Conservation (phyloP, 1,140 invertebrate genomes). For the Trichomalopsis sarcophagae region DNA sequence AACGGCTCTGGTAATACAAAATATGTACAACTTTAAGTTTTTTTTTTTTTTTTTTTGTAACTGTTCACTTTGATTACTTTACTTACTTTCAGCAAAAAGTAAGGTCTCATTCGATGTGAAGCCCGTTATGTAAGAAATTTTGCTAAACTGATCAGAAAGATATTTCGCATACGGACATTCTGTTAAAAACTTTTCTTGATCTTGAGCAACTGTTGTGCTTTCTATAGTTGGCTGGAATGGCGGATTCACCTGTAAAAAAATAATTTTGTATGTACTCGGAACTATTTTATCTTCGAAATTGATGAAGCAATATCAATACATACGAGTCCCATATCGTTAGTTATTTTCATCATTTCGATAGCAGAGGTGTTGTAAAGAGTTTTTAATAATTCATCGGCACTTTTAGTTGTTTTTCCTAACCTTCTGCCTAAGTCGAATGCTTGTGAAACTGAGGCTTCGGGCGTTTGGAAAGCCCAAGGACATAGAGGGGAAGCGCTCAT, state of each 20-base stretch:
- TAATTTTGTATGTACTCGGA: neutral
- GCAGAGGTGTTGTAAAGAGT: constrained; percentile 39
- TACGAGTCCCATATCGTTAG: constrained; percentile 6
- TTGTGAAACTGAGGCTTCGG: constrained; percentile 72
- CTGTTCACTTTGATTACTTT: neutral
- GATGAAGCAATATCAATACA: neutral
- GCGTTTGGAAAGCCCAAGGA: constrained; percentile 78
- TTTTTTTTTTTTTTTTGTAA: too few species aligned
- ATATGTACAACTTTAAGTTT: too few species aligned
- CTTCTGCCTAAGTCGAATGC: constrained; percentile 70
- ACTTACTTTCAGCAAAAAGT: constrained; percentile 73
- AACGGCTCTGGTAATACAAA: too few species aligned
- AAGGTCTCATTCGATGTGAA: constrained; percentile 77
- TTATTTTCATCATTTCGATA: constrained; percentile 28
- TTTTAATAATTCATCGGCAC: constrained; percentile 37
- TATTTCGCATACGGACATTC: constrained; percentile 74
- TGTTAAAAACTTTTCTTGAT: constrained; percentile 76
- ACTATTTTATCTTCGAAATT: neutral
- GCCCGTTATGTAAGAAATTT: constrained; percentile 76
- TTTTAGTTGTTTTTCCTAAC: constrained; percentile 58
- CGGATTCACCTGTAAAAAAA: constrained; percentile 74
- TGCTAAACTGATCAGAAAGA: constrained; percentile 72
- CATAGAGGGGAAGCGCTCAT: constrained; percentile 81
- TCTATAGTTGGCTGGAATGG: constrained; percentile 70
- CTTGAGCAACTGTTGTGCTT: constrained; percentile 58